phyloP scores from a whole-genome alignment of 2,113 vertebrate species.

The Callipepla californica region DNA sequence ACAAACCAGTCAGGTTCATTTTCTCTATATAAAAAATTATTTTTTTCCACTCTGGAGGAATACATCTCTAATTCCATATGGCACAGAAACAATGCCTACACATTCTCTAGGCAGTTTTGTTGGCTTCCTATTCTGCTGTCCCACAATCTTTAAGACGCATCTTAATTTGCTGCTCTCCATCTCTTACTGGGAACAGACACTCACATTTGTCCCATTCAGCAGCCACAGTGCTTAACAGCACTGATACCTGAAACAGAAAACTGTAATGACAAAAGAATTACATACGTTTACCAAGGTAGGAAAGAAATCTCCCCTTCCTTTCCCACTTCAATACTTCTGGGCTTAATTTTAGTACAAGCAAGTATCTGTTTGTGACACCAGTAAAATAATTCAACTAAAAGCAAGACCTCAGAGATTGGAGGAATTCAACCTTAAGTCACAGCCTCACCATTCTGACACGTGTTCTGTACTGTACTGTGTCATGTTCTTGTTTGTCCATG shows the following conservation, averaged over 20 bases:
- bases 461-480: conserved; percentile 1
- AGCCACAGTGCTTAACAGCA: not conserved
- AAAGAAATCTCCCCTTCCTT: not conserved
- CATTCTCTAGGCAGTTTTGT: not conserved
- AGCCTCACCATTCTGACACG: not conserved
- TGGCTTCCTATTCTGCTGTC: not conserved
- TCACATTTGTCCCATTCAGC: not conserved
- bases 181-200: not conserved
- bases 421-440: not conserved
- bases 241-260: not conserved
- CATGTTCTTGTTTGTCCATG: conserved; percentile 51
- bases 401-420: not conserved
- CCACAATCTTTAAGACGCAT: not conserved
- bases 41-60: not conserved
- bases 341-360: not conserved
- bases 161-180: not conserved
- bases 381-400: not conserved
- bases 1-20: not conserved
- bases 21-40: not conserved
- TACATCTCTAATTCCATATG: not conserved
- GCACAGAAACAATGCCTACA: not conserved
- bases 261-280: not conserved
- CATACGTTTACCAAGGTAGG: not conserved
- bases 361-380: not conserved
- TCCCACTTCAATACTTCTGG: not conserved